Evolutionary conservation across 1,140 invertebrate species (phyloP).

Genomic region (Drosophila sp.): DNA sequence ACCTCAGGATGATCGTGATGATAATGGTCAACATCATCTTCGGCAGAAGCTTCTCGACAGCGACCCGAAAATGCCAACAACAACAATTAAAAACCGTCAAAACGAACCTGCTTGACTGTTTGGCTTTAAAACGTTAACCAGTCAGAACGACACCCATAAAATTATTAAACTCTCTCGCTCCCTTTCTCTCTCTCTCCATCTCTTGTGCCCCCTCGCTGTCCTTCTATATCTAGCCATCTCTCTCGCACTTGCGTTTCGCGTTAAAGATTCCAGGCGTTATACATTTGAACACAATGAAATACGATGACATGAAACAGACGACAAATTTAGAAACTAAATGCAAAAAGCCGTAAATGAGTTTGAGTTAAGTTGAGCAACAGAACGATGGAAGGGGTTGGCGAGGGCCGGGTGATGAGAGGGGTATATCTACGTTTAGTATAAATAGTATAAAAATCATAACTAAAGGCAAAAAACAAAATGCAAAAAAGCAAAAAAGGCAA

Average conservation of each 20-base stretch:
- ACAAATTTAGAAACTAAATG: conserved; percentile 43
- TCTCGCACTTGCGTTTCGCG: conserved; percentile 37
- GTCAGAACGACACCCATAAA: conserved; percentile 47
- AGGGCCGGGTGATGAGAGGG: neutral
- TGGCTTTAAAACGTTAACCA: conserved; percentile 49
- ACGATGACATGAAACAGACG: conserved; percentile 29
- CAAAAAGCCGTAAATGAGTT: conserved; percentile 38
- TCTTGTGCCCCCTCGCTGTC: neutral
- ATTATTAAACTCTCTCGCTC: conserved; percentile 12
- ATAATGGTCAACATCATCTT: conserved; percentile 40
- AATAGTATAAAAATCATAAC: conserved; percentile 54
- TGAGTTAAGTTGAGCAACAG: conserved; percentile 3
- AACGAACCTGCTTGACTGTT: conserved; percentile 69
- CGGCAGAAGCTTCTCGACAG: conserved; percentile 74
- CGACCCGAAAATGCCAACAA: conserved; percentile 54
- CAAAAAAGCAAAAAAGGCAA: conserved; percentile 16
- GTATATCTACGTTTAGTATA: neutral
- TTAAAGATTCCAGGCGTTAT: conserved; percentile 52
- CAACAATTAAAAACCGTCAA: conserved; percentile 1
- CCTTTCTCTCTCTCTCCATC: neutral
- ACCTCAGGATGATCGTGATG: conserved; percentile 65
- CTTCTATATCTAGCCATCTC: conserved; percentile 63
- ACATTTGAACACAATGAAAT: conserved; percentile 63
- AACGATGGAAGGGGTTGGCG: neutral
- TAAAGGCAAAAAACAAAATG: conserved; percentile 45